Percentiles rank a stretch among this genome's conserved stretches.
These are phyloP conservation scores for Lepus townsendii DNA, from an alignment of 2,797 vertebrate genomes.

Conservation along the genomic window DNA sequence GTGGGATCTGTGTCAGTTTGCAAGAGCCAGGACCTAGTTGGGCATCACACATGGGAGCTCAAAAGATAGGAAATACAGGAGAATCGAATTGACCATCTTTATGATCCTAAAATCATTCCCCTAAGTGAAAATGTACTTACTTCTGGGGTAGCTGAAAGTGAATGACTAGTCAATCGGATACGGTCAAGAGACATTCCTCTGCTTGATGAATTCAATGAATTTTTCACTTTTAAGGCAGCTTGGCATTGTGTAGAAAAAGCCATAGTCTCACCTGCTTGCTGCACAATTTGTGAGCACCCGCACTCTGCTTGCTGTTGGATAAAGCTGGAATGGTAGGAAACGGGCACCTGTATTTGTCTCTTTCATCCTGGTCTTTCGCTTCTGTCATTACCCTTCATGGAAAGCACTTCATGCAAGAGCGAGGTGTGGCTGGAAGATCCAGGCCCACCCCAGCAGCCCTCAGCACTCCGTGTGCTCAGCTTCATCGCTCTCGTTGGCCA, in stretches of 20 bases:
- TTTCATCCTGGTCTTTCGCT: background rate
- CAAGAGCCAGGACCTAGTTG: background rate
- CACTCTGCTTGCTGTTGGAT: background rate
- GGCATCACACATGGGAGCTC: background rate
- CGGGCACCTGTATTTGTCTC: background rate
- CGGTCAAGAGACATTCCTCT: background rate
- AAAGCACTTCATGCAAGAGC: background rate
- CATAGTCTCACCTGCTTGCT: background rate
- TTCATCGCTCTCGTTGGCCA: background rate
- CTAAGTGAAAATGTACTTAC: constrained; percentile 7
- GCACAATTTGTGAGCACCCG: background rate
- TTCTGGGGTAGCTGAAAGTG: background rate
- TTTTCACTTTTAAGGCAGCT: background rate
- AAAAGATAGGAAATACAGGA: background rate
- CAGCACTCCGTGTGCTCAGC: background rate
- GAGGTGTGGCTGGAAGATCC: background rate
- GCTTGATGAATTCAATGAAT: background rate
- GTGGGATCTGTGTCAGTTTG: background rate
- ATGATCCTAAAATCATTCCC: background rate
- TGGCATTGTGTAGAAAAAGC: background rate
- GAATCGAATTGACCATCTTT: background rate
- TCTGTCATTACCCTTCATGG: background rate
- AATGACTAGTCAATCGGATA: background rate
- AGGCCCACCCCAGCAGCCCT: background rate
- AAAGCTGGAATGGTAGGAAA: background rate